Evolutionary conservation across 2,797 vertebrate species (phyloP), one percentile per base, ranked within the genome.

Genomic region (Zalophus californianus): DNA sequence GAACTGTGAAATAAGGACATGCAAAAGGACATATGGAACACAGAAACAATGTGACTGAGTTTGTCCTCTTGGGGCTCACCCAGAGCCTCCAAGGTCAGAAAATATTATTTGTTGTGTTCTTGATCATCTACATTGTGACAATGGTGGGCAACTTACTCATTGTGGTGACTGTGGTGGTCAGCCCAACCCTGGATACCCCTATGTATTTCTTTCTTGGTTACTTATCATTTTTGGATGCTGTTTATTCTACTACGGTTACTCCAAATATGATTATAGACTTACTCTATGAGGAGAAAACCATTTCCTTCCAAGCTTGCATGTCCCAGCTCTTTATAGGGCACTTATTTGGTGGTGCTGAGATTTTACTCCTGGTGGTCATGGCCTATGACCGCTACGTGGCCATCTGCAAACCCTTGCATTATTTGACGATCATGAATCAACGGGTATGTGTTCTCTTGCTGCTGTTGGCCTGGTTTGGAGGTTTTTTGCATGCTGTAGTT

Each of bases 201-300:
- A 97, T 98, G 97, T 98, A 98, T 52, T 97, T 98, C 68, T 98
- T 98, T 79, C 96, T 98, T 23, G 94, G 93, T 18, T 91, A 96
- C 38, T 96, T 98, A 21, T 98, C 97, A 44, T 90, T 98, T 32
- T 86, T 98, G 72, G 97, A 98, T 96, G 80, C 91, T 10, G 23
- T 89, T 62, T 95, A 94, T 86, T 96, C 98, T 29, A 89, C 92
- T 2, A 73, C 92, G 41, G 83, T 92, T 58, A 86, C 97, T 2
- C 96, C 96, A 41, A 96, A 97, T 73, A 97, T 97, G 95, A 77
- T 97, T 14, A 91, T 83, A 91, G 92, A 97, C 21, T 92, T 98
- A n/a, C 18, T 97, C 0, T 75, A 64, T 86, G 85, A 86, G 32
- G 96, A 93, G 27, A 98, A 97, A 86, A 96, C 62, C 20, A 98